Evolutionary conservation across 2,113 vertebrate species (phyloP).

Genomic region (Strix aluco): DNA sequence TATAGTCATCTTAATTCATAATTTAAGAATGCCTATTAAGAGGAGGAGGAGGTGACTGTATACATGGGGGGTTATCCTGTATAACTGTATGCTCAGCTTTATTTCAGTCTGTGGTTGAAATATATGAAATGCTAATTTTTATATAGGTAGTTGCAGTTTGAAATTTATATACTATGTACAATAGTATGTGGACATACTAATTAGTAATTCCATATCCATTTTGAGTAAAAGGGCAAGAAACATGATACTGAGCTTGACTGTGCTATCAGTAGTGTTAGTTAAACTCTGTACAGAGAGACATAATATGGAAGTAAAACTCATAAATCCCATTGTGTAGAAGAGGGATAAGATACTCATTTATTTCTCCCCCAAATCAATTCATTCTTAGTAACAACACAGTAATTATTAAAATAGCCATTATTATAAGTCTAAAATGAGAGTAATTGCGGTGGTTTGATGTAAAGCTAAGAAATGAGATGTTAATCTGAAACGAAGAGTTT

Average conservation of each 20-base stretch:
- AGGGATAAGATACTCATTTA: neutral
- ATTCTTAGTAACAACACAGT: conserved; percentile 19
- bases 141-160: neutral
- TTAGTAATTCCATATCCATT: neutral
- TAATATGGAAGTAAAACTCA: conserved; percentile 31
- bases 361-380: conserved; percentile 32
- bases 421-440: conserved; percentile 9
- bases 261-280: neutral
- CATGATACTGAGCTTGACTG: neutral
- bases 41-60: neutral
- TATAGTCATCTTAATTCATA: conserved; percentile 17
- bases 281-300: neutral
- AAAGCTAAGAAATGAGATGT: conserved; percentile 55
- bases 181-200: neutral
- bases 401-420: conserved; percentile 56
- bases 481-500: conserved; percentile 66
- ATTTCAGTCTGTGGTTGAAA: neutral
- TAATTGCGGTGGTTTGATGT: conserved; percentile 22
- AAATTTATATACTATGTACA: neutral
- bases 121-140: neutral
- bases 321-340: neutral
- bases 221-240: neutral
- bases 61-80: neutral
- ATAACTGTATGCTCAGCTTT: neutral
- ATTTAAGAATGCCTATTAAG: conserved; percentile 21